A percentile compares a stretch with the other conserved stretches of the same genome.
Evolutionary conservation across 2,113 vertebrate species (phyloP).

Genomic region (Pseudorectes ferrugineus): DNA sequence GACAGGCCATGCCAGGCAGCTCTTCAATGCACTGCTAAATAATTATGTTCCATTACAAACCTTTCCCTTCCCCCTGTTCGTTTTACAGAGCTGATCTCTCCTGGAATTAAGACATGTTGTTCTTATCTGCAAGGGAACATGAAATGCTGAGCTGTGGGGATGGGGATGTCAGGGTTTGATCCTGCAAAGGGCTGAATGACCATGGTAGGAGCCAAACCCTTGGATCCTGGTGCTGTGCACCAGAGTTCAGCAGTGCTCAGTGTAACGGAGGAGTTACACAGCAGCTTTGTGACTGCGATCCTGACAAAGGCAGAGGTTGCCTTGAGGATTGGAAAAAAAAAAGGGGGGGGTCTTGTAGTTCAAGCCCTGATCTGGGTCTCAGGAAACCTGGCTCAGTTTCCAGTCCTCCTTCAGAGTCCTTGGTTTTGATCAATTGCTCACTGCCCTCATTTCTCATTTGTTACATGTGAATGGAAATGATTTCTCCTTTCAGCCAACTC

Average conservation of each 20-base stretch:
- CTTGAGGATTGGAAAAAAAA: neutral
- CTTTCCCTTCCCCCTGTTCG: neutral
- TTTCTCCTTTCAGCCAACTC: neutral
- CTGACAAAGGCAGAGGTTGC: neutral
- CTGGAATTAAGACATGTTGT: neutral
- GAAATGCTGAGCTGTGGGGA: neutral
- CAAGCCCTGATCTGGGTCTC: neutral
- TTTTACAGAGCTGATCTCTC: neutral
- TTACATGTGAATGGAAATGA: neutral
- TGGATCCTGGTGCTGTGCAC: neutral
- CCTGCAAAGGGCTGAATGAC: neutral
- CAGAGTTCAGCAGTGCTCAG: neutral
- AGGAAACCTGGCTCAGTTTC: neutral
- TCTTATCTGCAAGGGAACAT: fast-evolving
- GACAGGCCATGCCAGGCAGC: slow-evolving; percentile 26
- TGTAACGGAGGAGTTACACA: neutral
- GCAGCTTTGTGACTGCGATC: neutral
- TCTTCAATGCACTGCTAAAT: neutral
- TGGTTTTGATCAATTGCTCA: neutral
- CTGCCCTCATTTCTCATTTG: neutral
- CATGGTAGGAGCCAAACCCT: fast-evolving
- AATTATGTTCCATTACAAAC: neutral
- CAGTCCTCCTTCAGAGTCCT: neutral
- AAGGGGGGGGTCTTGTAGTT: neutral
- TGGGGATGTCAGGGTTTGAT: neutral